These are phyloP conservation scores for Thamnophis sirtalis DNA, from an alignment of 2,113 vertebrate species.

Conservation along the genomic window DNA sequence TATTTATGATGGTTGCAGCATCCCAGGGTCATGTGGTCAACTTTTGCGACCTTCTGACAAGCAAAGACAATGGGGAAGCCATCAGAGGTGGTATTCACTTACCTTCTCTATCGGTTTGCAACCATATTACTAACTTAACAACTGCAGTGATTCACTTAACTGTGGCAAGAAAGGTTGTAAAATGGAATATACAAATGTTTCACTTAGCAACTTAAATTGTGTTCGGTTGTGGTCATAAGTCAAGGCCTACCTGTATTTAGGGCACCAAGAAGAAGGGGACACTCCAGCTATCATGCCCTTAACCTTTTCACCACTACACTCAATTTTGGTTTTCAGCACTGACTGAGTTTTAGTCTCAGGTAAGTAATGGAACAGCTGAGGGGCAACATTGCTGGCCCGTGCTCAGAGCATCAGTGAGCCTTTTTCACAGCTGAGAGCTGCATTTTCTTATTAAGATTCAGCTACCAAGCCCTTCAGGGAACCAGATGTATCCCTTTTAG, in stretches of 20 bases:
- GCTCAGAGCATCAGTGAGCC: not conserved
- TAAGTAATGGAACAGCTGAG: not conserved
- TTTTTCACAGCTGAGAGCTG: not conserved
- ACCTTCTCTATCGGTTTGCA: too few species aligned
- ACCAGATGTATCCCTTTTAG: not conserved
- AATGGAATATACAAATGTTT: not conserved
- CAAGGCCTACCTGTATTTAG: not conserved
- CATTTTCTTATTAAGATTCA: not conserved
- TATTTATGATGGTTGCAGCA: not conserved
- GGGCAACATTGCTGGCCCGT: not conserved
- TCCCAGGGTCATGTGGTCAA: not conserved
- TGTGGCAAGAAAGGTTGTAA: not conserved
- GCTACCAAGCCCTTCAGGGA: not conserved
- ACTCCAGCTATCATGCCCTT: not conserved
- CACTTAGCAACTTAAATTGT: not conserved
- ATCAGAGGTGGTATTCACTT: too few species aligned
- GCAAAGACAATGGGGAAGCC: not conserved
- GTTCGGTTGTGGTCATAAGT: not conserved
- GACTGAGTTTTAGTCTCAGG: not conserved
- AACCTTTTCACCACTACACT: not conserved
- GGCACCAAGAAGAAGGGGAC: not conserved
- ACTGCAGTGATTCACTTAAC: not conserved
- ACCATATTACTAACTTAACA: not conserved
- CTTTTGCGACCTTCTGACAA: not conserved
- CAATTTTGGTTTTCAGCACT: not conserved